phyloP scores from a whole-genome alignment of 2,888 invertebrate species.

The Himalopsyche kuldschensis region DNA sequence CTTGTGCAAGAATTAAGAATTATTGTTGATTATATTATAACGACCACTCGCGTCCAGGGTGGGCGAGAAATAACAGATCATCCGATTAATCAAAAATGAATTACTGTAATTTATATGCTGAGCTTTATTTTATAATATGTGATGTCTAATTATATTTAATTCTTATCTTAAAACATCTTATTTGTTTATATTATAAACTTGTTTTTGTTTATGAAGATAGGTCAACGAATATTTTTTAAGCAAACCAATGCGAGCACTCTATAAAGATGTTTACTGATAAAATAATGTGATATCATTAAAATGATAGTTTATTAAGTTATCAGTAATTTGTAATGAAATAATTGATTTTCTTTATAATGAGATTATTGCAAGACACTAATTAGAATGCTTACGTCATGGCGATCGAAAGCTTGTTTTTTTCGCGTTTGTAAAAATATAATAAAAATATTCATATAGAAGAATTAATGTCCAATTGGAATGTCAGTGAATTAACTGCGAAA shows the following conservation, averaged over 20 bases:
- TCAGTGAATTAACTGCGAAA: too few species aligned
- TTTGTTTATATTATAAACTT: neutral
- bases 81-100: too few species aligned
- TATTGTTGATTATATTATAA: too few species aligned
- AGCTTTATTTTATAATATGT: too few species aligned
- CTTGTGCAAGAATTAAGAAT: too few species aligned
- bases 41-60: too few species aligned
- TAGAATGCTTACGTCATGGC: neutral
- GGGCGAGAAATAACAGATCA: too few species aligned
- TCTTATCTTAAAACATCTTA: neutral
- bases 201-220: neutral
- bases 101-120: too few species aligned
- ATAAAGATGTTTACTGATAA: neutral
- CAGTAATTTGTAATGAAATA: neutral
- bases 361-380: neutral
- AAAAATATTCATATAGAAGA: too few species aligned
- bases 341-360: neutral
- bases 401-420: neutral
- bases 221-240: neutral
- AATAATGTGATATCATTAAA: neutral
- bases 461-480: too few species aligned
- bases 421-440: neutral
- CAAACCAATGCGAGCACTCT: neutral
- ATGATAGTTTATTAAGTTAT: neutral
- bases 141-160: too few species aligned